Base-by-base conservation (phyloP, 92 coral and sea anemone genomes). In the Hydrozoanthus gracilis region DNA sequence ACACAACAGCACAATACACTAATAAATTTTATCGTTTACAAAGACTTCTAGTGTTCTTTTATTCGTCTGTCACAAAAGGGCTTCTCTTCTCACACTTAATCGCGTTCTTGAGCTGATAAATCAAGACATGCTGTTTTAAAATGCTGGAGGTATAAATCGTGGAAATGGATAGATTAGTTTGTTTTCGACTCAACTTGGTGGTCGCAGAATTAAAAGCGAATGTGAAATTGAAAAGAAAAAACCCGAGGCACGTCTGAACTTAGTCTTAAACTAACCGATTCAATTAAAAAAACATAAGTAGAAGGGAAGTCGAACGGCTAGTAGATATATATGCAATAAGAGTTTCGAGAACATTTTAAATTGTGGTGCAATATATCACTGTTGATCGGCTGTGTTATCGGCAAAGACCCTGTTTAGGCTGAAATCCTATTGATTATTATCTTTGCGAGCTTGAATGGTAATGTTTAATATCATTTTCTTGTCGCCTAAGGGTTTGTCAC, bases 401-500 rank as follows among this genome's bases (percentile, higher is more conserved):
- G 74, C 75, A 51, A 68, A 65, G 74, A 17, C 85, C 85, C 73
- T 80, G 85, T 80, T 80, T 80, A 80, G 85, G 85, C 85, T 80
- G 69, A 66, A 80, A 80, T 80, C 39, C 11, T 66, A 74, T 18
- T 80, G 85, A 80, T 80, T 80, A 80, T 65, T 80, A 80, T 80
- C 85, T 80, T 65, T 65, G 62, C 73, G 10, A 80, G 74, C 74
- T 49, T 65, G 85, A 80, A 80, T 66, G 85, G 85, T 65, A 35
- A 64, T 66, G 85, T 80, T 80, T 80, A 80, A 80, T 80, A 80
- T 80, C 85, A 66, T 27, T 52, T 65, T 48, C 49, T 17, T 6
- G 54, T 80, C 75, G 85, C 85, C 85, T 80, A 61, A 17, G 85
- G 85, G 73, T 51, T 80, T 80, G 85, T 80, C 85, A 80, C 85